Conservation (phyloP, 2,797 vertebrate species). For the Cetoscarus ocellatus region DNA sequence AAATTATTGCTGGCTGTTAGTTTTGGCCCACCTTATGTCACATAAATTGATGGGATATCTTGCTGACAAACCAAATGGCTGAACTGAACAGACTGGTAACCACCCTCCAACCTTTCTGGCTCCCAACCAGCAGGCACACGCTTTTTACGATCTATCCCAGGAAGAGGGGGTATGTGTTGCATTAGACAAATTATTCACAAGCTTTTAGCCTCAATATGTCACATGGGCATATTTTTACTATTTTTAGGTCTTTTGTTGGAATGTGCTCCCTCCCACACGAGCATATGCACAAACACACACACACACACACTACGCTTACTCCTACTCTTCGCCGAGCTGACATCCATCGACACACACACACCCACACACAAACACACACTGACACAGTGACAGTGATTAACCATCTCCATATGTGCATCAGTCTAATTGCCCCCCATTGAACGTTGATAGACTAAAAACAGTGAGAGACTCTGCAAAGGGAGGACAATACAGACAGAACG, state of each 20-base stretch:
- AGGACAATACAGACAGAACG: conserved; percentile 52
- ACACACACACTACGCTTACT: conserved; percentile 17
- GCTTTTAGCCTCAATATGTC: conserved; percentile 84
- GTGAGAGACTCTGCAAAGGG: conserved; percentile 21
- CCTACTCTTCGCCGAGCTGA: conserved; percentile 40
- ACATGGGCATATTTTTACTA: conserved; percentile 79
- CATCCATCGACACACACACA: too few relatives aligned
- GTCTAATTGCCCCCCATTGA: conserved; percentile 37
- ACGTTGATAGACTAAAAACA: conserved; percentile 45
- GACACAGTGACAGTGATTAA: conserved; percentile 67
- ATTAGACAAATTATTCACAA: conserved; percentile 83
- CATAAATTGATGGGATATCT: conserved; percentile 10
- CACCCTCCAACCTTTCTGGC: conserved; percentile 34
- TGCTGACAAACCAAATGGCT: conserved; percentile 7
- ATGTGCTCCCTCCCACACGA: conserved; percentile 64
- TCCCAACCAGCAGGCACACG: conserved; percentile 52
- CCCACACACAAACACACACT: conserved; percentile 10
- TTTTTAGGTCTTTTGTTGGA: conserved; percentile 82
- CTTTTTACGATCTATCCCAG: conserved; percentile 45
- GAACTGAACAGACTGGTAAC: conserved; percentile 43
- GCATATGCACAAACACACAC: conserved; percentile 54
- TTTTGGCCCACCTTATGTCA: conserved; percentile 1
- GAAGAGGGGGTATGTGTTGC: conserved; percentile 64
- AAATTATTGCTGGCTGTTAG: not conserved
- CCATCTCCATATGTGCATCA: conserved; percentile 59